Base-by-base conservation (phyloP, 2,888 invertebrate genomes). In the Odontomyia ornata region DNA sequence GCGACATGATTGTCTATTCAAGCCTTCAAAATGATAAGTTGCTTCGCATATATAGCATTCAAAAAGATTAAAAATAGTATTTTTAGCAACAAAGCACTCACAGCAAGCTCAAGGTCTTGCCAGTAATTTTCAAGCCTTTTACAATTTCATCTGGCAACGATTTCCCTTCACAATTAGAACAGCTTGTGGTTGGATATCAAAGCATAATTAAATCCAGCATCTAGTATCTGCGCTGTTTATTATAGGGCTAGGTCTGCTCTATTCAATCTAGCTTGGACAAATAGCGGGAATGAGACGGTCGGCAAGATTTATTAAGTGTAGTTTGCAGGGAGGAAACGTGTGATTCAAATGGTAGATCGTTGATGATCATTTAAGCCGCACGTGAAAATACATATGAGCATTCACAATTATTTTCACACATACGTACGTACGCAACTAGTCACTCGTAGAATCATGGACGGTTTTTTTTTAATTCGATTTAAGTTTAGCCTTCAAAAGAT, bases 401-500 rank as follows among this genome's bases (percentile, higher is more conserved):
- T 36, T 36, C 9, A 36, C 36, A 36, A 3, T n/a, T 5, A 3
- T 36, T 36, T 36, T 36, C 36, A 36, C 36, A 36, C 47, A 47
- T 23, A 13, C 27, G 36, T 46, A 47, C 15, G 52, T 52, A 9
- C 52, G 13, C 52, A 15, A 3, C 15, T 52, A 15, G 9, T 36
- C 36, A 36, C 36, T 36, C 9, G 9, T 13, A 15, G 15, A 52
- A n/a, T 52, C 64, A 64, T 64, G 64, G 28, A 5, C 64, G 18
- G n/a, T n/a, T n/a, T n/a, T n/a, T 30, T 64, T 64, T 25, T 52
- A 52, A 9, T 64, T 30, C 18, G 25, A 28, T 3, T n/a, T 30
- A 30, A 64, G 28, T 64, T 64, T 72, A 72, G 72, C 72, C 72
- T 72, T 72, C 72, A 72, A 30, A 56, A 28, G 28, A 28, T 64